Evolutionary conservation across 2,113 vertebrate species (phyloP).

Genomic region (Barbus barbus): DNA sequence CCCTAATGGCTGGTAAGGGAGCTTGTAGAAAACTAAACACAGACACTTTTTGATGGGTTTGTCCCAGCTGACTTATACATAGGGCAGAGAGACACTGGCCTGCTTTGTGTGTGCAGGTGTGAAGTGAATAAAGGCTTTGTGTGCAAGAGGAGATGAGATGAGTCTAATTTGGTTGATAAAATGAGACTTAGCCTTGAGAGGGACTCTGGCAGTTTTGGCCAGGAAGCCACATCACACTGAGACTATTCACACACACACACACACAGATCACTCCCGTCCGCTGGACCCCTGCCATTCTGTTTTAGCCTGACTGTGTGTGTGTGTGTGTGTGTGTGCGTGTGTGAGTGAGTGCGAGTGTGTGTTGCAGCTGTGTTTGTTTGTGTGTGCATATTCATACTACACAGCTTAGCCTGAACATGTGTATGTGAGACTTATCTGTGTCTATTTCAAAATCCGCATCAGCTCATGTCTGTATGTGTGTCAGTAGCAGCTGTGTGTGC

Average conservation of each 20-base stretch:
- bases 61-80: constrained; percentile 28
- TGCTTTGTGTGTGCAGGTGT: constrained; percentile 43
- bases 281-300: constrained; percentile 61
- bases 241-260: constrained; percentile 57
- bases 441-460: constrained; percentile 54
- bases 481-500: constrained; percentile 51
- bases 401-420: constrained; percentile 24
- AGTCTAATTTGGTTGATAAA: constrained; percentile 77
- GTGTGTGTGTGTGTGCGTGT: not conserved
- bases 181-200: constrained; percentile 73
- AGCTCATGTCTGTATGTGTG: constrained; percentile 64
- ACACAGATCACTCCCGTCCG: constrained; percentile 13
- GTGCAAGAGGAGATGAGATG: constrained; percentile 62
- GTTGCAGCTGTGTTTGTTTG: constrained; percentile 13
- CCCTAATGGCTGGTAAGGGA: not conserved
- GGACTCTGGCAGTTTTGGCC: constrained; percentile 63
- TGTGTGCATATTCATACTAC: constrained; percentile 37
- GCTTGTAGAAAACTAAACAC: not conserved
- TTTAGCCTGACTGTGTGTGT: constrained; percentile 37
- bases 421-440: constrained; percentile 40
- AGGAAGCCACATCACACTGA: constrained; percentile 49
- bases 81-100: constrained; percentile 19
- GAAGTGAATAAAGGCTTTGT: constrained; percentile 55
- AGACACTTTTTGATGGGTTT: constrained; percentile 3
- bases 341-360: constrained; percentile 7